Evolutionary conservation across 1,140 invertebrate genomes (phyloP), one percentile per base, ranked within the genome.

Genomic region (Plutomurus gul): DNA sequence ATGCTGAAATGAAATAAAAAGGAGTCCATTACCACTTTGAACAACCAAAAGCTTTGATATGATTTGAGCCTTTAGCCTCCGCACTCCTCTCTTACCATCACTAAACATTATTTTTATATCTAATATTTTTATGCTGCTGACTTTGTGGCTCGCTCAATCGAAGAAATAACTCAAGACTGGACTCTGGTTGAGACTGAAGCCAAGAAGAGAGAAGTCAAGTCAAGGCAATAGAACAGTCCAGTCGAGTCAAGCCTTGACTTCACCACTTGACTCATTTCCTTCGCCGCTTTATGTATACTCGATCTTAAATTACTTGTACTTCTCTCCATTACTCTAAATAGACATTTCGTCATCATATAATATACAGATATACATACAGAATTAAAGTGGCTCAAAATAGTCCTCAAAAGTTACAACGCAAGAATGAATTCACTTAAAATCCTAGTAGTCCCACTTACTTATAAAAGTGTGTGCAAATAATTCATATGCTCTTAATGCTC

Each of bases 61-160:
- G 56, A 33, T 33, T 33, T 60, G 25, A 30, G 51, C 33, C 27
- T 56, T 60, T 27, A 30, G 27, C 47, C 47, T 51, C 51, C 27
- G 27, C 56, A 65, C 13, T 65, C 56, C 56, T 65, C 56, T 65
- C 27, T 65, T 65, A n/a, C 56, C 56, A 65, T 65, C 56, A 65
- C 56, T 65, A 65, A 65, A 65, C 56, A 65, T 65, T 65, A 65
- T 65, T 65, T 65, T 65, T 65, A 65, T 65, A 65, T 65, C 56
- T 65, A 6, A n/a, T 65, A 33, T 65, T 65, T 65, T 65, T 65
- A 65, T 65, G 56, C 56, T 65, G 22, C 27, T 65, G 56, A 33
- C 56, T 65, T 30, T 65, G 22, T 65, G 18, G 27, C 56, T 65
- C 56, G 56, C 56, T 65, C 56, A 65, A 65, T 65, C 56, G 56